Base-by-base conservation (phyloP, 2,797 vertebrate species). In the Sebastes trivittatus region DNA sequence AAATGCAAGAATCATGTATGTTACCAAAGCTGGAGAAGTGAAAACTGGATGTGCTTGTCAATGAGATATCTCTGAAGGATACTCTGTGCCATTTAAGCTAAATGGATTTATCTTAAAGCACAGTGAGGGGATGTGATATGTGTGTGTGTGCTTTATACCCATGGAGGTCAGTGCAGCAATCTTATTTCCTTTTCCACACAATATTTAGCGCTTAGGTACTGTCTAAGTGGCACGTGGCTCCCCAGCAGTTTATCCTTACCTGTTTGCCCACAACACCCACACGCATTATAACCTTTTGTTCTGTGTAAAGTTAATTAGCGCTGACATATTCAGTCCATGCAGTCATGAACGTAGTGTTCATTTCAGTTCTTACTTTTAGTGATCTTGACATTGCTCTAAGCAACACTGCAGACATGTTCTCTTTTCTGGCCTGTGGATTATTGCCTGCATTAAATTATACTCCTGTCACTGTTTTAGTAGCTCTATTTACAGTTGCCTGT, bases 261-360 rank as follows among this genome's bases (percentile, higher is more conserved):
- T 88, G 75, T 88, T 85, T 86, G 4, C 61, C n/a, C 52, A 72
- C 77, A 83, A 67, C 81, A 81, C 70, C 5, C 8, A 72, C 62
- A 56, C 32, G 54, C 75, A 77, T 81, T 87, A 85, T 71, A 84
- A 77, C 70, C 59, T 83, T 89, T 87, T 73, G 61, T 58, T 46
- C 61, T 29, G 32, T 75, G 77, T 84, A 74, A 89, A 85, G 49
- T 84, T 87, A 92, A 91, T 87, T 82, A 87, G 72, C 27, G 11
- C 20, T 69, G 91, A 92, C 91, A 84, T 76, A 91, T 93, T 92
- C 79, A 87, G 91, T 85, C 66, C 89, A 90, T 60, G 83, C 71
- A 86, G 85, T 81, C 76, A 78, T 36, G 30, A 77, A 66, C 10
- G 71, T 67, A 64, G 86, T 75, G 75, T 82, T 82, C 78, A 88